These are phyloP conservation scores for Quiscalus mexicanus DNA, from an alignment of 2,113 vertebrate genomes.

Conservation along the genomic window DNA sequence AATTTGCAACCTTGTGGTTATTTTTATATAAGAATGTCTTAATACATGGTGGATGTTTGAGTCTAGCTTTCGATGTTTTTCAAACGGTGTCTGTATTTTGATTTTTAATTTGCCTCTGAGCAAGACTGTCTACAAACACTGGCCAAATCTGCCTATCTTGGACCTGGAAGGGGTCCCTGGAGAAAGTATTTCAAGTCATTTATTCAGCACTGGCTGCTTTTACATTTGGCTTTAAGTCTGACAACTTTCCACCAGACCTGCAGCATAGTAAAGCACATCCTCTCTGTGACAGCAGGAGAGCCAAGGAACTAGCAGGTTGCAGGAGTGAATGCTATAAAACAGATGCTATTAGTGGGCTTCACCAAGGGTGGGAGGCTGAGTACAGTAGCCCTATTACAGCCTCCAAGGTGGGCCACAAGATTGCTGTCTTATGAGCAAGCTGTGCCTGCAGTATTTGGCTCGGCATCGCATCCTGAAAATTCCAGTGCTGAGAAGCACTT, in stretches of 20 bases:
- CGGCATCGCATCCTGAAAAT: slow-evolving; percentile 61
- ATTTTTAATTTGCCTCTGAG: slow-evolving; percentile 78
- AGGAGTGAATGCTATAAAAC: slow-evolving; percentile 71
- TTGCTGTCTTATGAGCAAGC: slow-evolving; percentile 67
- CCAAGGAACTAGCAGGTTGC: slow-evolving; percentile 74
- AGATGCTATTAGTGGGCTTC: slow-evolving; percentile 74
- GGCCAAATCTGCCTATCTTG: slow-evolving; percentile 75
- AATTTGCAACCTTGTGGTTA: slow-evolving; percentile 78
- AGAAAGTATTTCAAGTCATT: slow-evolving; percentile 78
- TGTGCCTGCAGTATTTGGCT: slow-evolving; percentile 68
- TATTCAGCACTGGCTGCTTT: slow-evolving; percentile 72
- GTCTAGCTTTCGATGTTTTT: slow-evolving; percentile 78
- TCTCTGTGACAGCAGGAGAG: slow-evolving; percentile 56
- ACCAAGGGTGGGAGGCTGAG: slow-evolving; percentile 68
- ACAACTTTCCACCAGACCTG: slow-evolving; percentile 78
- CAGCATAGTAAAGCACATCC: slow-evolving; percentile 75
- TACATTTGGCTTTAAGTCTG: slow-evolving; percentile 71
- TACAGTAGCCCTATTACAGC: slow-evolving; percentile 72
- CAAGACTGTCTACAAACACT: slow-evolving; percentile 74
- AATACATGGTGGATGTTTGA: slow-evolving; percentile 79
- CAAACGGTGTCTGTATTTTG: slow-evolving; percentile 79
- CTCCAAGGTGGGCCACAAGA: slow-evolving; percentile 69
- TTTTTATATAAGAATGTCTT: slow-evolving; percentile 80
- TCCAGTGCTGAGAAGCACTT: slow-evolving; percentile 65
- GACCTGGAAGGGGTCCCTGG: slow-evolving; percentile 75